phyloP scores from a whole-genome alignment of 2,113 vertebrate species.

The Trogon melanurus region DNA sequence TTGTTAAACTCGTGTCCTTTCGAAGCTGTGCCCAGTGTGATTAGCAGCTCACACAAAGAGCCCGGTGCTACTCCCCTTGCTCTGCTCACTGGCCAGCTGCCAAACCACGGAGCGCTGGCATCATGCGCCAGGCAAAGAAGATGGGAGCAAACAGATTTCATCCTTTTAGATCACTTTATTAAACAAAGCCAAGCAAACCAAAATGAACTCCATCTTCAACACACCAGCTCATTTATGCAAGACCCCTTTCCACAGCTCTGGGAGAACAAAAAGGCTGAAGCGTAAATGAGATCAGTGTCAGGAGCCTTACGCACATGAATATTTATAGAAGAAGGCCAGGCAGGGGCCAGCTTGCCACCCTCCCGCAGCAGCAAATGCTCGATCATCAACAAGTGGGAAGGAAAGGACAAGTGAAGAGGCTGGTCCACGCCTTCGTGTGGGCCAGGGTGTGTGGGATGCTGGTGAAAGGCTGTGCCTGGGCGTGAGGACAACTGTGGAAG shows the following conservation, averaged over 20 bases:
- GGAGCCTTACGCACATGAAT: background rate
- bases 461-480: fast-evolving
- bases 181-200: slow-evolving; percentile 16
- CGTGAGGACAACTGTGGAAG: background rate
- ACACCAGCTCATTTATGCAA: background rate
- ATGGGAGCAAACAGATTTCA: background rate
- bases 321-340: background rate
- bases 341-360: background rate
- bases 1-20: fast-evolving
- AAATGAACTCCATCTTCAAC: background rate
- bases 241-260: background rate
- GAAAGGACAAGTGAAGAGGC: background rate
- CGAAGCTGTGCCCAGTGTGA: fast-evolving
- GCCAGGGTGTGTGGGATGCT: fast-evolving
- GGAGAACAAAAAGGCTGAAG: background rate
- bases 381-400: background rate
- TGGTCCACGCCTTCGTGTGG: fast-evolving
- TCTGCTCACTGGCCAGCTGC: fast-evolving
- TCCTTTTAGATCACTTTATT: slow-evolving; percentile 44
- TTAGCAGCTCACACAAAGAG: background rate
- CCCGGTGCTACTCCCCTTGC: fast-evolving
- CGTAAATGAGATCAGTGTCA: background rate
- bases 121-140: background rate
- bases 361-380: background rate
- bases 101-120: fast-evolving